phyloP scores from a whole-genome alignment of 23 tunicate genomes.

The Phallusia fumigata region DNA sequence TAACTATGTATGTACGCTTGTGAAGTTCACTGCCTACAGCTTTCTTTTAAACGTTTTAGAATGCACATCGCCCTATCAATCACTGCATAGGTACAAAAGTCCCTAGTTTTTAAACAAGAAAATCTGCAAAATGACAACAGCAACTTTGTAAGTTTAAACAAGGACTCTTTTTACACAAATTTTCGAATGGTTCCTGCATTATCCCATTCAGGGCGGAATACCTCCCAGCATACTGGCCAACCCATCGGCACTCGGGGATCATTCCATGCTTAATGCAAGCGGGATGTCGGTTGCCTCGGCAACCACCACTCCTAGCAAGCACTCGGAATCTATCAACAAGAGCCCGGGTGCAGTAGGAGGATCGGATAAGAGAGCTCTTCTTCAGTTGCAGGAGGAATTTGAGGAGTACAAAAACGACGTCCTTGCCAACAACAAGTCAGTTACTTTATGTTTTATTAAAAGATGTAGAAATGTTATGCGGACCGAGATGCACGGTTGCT shows the following conservation, averaged over 20 bases:
- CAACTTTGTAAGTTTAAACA: too few relatives aligned
- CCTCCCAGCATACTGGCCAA: slow-evolving; percentile 59
- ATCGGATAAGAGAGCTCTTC: slow-evolving; percentile 35
- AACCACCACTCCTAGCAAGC: slow-evolving; percentile 2
- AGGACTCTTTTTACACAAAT: too few relatives aligned
- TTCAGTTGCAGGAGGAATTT: slow-evolving; percentile 57
- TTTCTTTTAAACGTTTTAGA: too few relatives aligned
- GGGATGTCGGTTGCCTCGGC: slow-evolving; percentile 8
- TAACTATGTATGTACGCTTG: too few relatives aligned
- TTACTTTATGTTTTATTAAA: too few relatives aligned
- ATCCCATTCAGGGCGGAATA: slow-evolving; percentile 53
- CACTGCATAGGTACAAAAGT: too few relatives aligned
- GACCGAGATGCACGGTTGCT: too few relatives aligned
- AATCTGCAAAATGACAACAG: too few relatives aligned
- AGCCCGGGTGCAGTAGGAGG: slow-evolving; percentile 15
- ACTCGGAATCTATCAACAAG: not conserved
- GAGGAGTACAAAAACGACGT: slow-evolving; percentile 69
- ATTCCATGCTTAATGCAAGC: slow-evolving; percentile 30
- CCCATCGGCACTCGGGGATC: slow-evolving; percentile 40
- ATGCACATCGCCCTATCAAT: too few relatives aligned
- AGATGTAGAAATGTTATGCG: too few relatives aligned
- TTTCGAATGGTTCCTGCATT: not conserved
- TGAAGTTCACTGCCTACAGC: too few relatives aligned
- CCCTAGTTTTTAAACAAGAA: too few relatives aligned
- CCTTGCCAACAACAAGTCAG: slow-evolving; percentile 55